Percentiles rank a stretch among this genome's conserved stretches.
Conservation (phyloP, 2,797 vertebrate species). For the Epinephelus awoara region DNA sequence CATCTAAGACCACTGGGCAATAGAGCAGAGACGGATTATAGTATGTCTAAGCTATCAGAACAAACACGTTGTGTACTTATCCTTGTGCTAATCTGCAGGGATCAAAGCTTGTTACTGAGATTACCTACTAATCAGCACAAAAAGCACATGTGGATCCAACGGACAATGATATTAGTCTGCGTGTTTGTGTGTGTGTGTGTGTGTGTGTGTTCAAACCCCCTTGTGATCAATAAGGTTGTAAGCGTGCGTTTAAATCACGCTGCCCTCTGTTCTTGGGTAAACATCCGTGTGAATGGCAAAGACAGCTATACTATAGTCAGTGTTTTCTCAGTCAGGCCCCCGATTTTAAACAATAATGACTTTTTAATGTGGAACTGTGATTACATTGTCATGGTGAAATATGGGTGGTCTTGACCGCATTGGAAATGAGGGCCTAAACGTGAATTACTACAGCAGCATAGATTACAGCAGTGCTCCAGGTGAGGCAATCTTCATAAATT, state of each 20-base stretch:
- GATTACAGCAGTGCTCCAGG: conserved; percentile 90
- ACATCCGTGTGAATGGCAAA: conserved; percentile 94
- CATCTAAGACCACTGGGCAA: conserved; percentile 49
- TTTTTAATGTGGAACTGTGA: conserved; percentile 99
- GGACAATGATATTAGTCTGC: conserved; percentile 63
- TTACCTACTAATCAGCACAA: conserved; percentile 90
- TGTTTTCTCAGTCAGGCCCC: conserved; percentile 95
- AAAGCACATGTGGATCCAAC: conserved; percentile 79
- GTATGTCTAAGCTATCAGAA: conserved; percentile 66
- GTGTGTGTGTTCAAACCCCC: conserved; percentile 73
- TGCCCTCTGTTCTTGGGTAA: conserved; percentile 93
- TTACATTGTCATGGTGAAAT: conserved; percentile 99
- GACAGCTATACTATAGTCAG: conserved; percentile 93
- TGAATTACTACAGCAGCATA: conserved; percentile 92
- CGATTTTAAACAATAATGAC: conserved; percentile 99
- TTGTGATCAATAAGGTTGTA: conserved; percentile 91
- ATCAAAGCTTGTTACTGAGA: conserved; percentile 86
- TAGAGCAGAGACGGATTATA: conserved; percentile 65
- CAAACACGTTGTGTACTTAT: conserved; percentile 80
- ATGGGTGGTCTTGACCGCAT: conserved; percentile 91
- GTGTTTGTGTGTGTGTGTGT: conserved; percentile 30
- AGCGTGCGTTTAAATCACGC: conserved; percentile 91
- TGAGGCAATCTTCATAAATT: conserved; percentile 99
- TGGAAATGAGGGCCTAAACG: conserved; percentile 91
- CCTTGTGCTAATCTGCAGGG: conserved; percentile 78